Base-by-base conservation (phyloP, 35 echinoderm and acorn worm species). In the Acanthaster planci region DNA sequence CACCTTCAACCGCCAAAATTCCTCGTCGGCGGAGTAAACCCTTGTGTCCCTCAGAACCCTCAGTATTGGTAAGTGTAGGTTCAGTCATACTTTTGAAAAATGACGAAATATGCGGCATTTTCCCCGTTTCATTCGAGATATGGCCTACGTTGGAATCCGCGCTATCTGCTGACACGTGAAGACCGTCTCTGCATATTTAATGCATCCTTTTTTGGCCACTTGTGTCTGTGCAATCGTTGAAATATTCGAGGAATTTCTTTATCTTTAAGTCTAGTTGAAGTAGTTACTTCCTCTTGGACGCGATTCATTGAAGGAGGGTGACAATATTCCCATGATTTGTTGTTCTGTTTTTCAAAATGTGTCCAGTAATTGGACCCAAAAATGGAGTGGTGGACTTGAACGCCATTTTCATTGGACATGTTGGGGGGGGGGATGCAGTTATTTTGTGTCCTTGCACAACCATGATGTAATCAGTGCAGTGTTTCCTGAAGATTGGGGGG, bases 1-100 rank as follows among this genome's bases (percentile, higher is more conserved):
- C 31, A 32, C 56, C 38, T 23, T 72, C 52, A 89, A 75, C 79
- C 87, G 87, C 87, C 87, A 89, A 80, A 58, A 89, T 89, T 89
- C 87, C 87, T 80, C 79, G 78, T 58, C 67, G 56, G 60, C 56
- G 80, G 58, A 82, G 55, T 27, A 23, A 54, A 56, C 87, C 78
- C 67, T 59, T 80, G 60, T 59, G 51, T 64, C 80, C 42, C 22
- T 52, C 87, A 40, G 87, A 89, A 51, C 78, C 79, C 54, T 89
- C 87, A 80, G 40, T 89, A 29, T 79, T 82, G 87, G 87, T 89
- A 81, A 89, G 54, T 39, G 14, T 72, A 27, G 22, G 18, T 55
- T 21, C 32, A 9, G 79, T 52, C 15, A 52, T 51, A 51, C 51
- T 52, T 30, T 26, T n/a, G 40, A 19, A 16, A 34, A 81, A 81